phyloP scores from a whole-genome alignment of 2,113 vertebrate genomes.

The Saguinus midas region DNA sequence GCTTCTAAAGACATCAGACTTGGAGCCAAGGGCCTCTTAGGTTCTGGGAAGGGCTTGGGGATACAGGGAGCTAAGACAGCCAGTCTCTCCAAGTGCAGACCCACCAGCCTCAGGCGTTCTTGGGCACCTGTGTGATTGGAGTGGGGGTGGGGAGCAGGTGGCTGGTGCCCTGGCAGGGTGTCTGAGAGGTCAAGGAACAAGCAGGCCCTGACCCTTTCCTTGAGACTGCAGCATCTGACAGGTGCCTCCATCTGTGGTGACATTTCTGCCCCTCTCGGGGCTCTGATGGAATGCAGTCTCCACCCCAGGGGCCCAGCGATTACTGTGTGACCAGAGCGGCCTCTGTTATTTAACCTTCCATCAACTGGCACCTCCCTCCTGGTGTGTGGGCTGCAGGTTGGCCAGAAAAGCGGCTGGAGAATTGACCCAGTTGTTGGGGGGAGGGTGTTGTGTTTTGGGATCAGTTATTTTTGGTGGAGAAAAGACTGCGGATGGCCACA shows the following conservation, averaged over 20 bases:
- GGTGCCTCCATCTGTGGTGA: neutral
- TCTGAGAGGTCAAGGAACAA: neutral
- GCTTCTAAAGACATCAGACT: neutral
- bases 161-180: neutral
- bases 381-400: neutral
- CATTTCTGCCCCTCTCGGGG: neutral
- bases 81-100: neutral
- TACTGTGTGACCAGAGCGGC: neutral
- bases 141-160: neutral
- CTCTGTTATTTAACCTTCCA: neutral
- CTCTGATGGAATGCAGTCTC: neutral
- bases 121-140: neutral
- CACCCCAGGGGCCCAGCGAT: accelerated
- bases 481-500: neutral
- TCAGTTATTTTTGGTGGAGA: neutral
- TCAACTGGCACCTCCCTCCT: neutral
- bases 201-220: neutral
- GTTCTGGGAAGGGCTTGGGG: neutral
- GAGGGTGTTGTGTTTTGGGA: neutral
- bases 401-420: neutral
- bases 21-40: neutral
- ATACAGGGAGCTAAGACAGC: neutral
- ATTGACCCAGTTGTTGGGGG: neutral
- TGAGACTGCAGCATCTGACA: neutral
- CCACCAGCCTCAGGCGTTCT: neutral